These are phyloP conservation scores for Anagrus nilaparvatae DNA, from an alignment of 1,140 invertebrate species.

Conservation along the genomic window DNA sequence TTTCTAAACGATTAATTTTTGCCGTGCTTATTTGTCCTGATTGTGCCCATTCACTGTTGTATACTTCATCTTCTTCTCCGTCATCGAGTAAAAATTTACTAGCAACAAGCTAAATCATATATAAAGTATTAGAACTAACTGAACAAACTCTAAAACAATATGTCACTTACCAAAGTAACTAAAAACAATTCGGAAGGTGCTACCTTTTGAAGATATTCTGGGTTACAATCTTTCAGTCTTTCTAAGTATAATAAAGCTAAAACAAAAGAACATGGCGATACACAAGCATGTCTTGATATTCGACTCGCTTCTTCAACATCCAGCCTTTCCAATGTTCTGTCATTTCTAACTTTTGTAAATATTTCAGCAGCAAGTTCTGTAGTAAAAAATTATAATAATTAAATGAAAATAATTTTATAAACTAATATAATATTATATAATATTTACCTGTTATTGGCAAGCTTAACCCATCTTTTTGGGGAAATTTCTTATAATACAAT, in stretches of 20 bases:
- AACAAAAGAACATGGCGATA: slow-evolving; percentile 75
- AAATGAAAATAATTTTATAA: slow-evolving; percentile 14
- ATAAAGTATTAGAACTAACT: slow-evolving; percentile 20
- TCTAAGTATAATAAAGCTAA: slow-evolving; percentile 81
- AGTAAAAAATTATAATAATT: slow-evolving; percentile 28
- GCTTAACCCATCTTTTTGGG: slow-evolving; percentile 59
- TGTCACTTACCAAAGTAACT: slow-evolving; percentile 73
- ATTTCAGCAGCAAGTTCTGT: slow-evolving; percentile 73
- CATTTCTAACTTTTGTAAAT: slow-evolving; percentile 60
- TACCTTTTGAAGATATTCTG: slow-evolving; percentile 68
- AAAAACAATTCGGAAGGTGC: slow-evolving; percentile 85
- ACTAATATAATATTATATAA: neutral
- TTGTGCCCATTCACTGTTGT: slow-evolving; percentile 79
- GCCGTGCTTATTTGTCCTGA: slow-evolving; percentile 62
- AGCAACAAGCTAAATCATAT: slow-evolving; percentile 72
- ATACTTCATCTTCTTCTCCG: slow-evolving; percentile 80
- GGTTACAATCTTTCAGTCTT: slow-evolving; percentile 66
- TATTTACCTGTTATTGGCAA: slow-evolving; percentile 66
- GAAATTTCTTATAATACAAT: slow-evolving; percentile 72
- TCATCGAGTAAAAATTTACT: slow-evolving; percentile 91
- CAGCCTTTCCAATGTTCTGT: slow-evolving; percentile 64
- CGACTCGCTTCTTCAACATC: slow-evolving; percentile 68
- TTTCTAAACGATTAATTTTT: slow-evolving; percentile 74
- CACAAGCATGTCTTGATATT: slow-evolving; percentile 67
- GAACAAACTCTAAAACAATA: too few relatives aligned